A percentile compares a stretch with the other conserved stretches of the same genome.
Evolutionary conservation across 1,140 invertebrate species (phyloP).

Genomic region (Hycleus phaleratus): DNA sequence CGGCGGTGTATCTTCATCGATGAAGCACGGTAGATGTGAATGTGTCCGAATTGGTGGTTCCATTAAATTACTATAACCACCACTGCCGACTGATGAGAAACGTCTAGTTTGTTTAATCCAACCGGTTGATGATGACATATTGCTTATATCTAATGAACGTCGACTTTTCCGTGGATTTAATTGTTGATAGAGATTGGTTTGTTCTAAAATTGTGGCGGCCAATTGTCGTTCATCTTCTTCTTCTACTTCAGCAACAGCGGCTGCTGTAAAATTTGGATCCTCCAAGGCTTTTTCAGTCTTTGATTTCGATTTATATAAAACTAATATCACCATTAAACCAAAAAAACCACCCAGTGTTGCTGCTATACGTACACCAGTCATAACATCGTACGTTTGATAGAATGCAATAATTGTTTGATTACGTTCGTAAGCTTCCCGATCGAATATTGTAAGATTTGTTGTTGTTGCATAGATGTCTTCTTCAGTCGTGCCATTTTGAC

Average conservation of each 20-base stretch:
- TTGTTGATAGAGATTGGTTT: constrained; percentile 50
- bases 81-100: constrained; percentile 62
- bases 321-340: constrained; percentile 75
- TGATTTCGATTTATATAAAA: constrained; percentile 78
- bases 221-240: constrained; percentile 67
- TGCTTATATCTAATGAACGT: constrained; percentile 44
- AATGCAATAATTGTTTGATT: no score
- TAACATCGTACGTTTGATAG: constrained; percentile 83
- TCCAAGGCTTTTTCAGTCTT: constrained; percentile 61
- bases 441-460: no score
- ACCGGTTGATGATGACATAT: constrained; percentile 38
- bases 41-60: constrained; percentile 51
- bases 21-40: constrained; percentile 30
- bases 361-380: constrained; percentile 83
- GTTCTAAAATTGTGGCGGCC: constrained; percentile 58
- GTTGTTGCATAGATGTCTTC: constrained; percentile 16
- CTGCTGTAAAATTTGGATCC: constrained; percentile 57
- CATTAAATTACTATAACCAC: constrained; percentile 60
- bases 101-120: constrained; percentile 44
- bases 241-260: constrained; percentile 67
- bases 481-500: constrained; percentile 28
- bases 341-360: constrained; percentile 83
- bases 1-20: constrained; percentile 36
- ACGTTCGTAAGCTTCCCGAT: no score
- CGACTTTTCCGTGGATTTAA: constrained; percentile 45